These are phyloP conservation scores for Escarpia spicata DNA, from an alignment of 2,888 invertebrate genomes.

Conservation along the genomic window DNA sequence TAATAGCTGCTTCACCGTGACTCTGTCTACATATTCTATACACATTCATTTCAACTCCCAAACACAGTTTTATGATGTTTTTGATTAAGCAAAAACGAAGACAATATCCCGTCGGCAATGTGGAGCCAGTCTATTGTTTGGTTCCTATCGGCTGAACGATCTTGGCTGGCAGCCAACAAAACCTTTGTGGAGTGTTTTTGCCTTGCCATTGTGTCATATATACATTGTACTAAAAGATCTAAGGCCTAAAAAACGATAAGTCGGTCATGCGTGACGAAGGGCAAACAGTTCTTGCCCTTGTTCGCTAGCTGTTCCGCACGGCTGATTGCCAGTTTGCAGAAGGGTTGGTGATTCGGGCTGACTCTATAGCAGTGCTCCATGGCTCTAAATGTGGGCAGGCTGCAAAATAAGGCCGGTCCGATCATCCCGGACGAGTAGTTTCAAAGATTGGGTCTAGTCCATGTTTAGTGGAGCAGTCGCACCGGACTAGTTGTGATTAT, in stretches of 20 bases:
- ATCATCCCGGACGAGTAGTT: no score
- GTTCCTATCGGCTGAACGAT: not conserved
- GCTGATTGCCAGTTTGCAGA: not conserved
- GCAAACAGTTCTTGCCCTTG: not conserved
- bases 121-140: not conserved
- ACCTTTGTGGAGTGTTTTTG: no score
- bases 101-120: not conserved
- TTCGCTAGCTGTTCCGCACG: not conserved
- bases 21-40: no score
- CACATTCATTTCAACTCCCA: not conserved
- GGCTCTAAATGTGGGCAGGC: no score
- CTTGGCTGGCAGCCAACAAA: not conserved
- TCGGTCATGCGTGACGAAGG: not conserved
- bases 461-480: no score
- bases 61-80: not conserved
- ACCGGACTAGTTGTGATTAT: no score
- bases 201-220: not conserved
- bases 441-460: no score
- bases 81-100: not conserved
- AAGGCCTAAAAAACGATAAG: not conserved
- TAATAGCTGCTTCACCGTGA: not conserved
- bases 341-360: not conserved
- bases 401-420: no score
- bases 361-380: not conserved
- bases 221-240: constrained; percentile 13